Evolutionary conservation across 2,113 vertebrate genomes (phyloP).

Genomic region (Ursus arctos): DNA sequence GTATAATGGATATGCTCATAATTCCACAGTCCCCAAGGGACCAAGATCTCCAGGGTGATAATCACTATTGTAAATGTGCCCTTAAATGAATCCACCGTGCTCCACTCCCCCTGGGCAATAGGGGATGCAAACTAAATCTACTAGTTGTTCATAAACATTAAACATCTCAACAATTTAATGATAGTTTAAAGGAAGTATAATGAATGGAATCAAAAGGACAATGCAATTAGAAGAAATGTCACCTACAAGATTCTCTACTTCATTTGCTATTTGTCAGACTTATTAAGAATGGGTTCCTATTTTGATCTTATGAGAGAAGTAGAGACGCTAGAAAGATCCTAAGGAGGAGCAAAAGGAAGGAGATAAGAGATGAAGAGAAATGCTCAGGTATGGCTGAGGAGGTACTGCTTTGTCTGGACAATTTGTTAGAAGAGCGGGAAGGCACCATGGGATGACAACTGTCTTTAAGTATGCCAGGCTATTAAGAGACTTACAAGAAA

Average conservation of each 20-base stretch:
- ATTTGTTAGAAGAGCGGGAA: neutral
- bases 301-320: neutral
- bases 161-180: neutral
- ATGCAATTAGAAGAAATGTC: neutral
- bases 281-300: neutral
- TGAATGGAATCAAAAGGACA: conserved; percentile 2
- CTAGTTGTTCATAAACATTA: neutral
- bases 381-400: neutral
- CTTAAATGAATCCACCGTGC: neutral
- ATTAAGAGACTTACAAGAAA: neutral
- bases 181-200: conserved; percentile 11
- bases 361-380: neutral
- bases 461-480: neutral
- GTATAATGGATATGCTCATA: neutral
- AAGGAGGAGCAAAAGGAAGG: neutral
- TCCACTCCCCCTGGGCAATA: neutral
- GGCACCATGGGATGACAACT: neutral
- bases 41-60: neutral
- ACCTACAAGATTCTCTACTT: neutral
- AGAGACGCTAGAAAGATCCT: neutral
- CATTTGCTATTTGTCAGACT: neutral
- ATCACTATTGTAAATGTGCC: neutral
- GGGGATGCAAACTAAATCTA: neutral
- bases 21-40: neutral
- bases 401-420: neutral